Percentiles rank a stretch among this genome's conserved stretches.
These are phyloP conservation scores for Setipinna tenuifilis DNA, from an alignment of 2,797 vertebrate genomes.

Conservation along the genomic window DNA sequence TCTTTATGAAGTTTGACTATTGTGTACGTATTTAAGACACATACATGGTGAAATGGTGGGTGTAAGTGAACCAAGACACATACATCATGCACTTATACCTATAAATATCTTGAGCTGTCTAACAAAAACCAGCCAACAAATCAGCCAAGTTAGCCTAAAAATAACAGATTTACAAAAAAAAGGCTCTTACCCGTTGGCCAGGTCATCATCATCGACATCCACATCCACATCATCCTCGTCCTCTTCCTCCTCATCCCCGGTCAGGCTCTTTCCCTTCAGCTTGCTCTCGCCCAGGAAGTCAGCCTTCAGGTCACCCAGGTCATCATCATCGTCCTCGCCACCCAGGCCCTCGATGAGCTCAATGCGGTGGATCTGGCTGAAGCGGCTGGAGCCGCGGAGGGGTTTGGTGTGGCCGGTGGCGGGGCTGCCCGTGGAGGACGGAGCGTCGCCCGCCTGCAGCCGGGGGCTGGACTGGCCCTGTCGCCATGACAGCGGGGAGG, in stretches of 20 bases:
- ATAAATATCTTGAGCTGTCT: background rate
- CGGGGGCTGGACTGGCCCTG: conserved; percentile 93
- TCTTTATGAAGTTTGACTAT: background rate
- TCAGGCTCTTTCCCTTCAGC: conserved; percentile 82
- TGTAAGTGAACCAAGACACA: background rate
- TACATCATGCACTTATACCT: background rate
- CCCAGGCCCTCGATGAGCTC: conserved; percentile 87
- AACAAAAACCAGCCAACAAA: background rate
- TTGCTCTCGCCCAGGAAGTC: conserved; percentile 88
- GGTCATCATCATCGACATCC: conserved; percentile 81
- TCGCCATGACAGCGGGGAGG: conserved; percentile 92
- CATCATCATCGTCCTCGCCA: conserved; percentile 69
- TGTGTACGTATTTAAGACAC: background rate
- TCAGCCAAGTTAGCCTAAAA: background rate
- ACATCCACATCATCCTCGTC: conserved; percentile 82
- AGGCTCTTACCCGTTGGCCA: conserved; percentile 86
- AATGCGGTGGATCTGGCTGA: conserved; percentile 86
- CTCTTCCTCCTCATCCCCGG: conserved; percentile 54
- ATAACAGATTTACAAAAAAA: background rate
- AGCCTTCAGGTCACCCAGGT: conserved; percentile 85
- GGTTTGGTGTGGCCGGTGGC: conserved; percentile 78
- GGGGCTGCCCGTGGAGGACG: conserved; percentile 80
- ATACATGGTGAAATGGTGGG: background rate
- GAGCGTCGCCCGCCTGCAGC: conserved; percentile 92
- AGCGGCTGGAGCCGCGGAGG: conserved; percentile 81